phyloP scores from a whole-genome alignment of 2,797 vertebrate genomes.

The Amblyraja radiata region DNA sequence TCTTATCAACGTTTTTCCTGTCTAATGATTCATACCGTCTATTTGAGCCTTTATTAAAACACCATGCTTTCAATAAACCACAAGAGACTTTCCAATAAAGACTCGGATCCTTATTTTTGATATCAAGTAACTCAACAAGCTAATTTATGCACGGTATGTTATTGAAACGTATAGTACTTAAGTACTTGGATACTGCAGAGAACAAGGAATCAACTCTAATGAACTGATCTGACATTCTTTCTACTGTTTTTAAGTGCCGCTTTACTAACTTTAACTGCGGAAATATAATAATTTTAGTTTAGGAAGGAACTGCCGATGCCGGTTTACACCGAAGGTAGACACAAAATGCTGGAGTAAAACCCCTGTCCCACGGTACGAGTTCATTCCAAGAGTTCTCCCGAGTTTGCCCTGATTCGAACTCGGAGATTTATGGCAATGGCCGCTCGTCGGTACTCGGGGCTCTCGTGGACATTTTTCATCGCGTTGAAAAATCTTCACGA shows the following conservation, averaged over 20 bases:
- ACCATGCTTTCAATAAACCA: constrained; percentile 21
- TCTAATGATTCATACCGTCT: constrained; percentile 14
- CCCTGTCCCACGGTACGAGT: no score
- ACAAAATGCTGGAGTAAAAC: no score
- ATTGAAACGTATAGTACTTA: neutral
- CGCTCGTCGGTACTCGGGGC: no score
- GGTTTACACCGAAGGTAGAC: no score
- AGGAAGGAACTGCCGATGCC: no score
- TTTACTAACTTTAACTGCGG: neutral
- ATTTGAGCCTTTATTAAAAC: constrained; percentile 18
- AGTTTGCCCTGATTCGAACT: no score
- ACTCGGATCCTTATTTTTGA: neutral
- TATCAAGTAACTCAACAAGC: neutral
- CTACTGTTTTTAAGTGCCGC: neutral
- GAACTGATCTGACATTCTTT: neutral
- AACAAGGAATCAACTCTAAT: neutral
- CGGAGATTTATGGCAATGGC: no score
- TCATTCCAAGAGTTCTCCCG: no score
- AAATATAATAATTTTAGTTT: no score
- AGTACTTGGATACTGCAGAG: neutral
- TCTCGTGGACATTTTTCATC: no score
- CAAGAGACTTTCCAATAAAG: neutral
- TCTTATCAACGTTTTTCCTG: constrained; percentile 33
- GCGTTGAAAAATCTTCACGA: no score
- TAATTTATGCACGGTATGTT: neutral